phyloP scores from a whole-genome alignment of 2,888 invertebrate species.

The Cephus spinipes region DNA sequence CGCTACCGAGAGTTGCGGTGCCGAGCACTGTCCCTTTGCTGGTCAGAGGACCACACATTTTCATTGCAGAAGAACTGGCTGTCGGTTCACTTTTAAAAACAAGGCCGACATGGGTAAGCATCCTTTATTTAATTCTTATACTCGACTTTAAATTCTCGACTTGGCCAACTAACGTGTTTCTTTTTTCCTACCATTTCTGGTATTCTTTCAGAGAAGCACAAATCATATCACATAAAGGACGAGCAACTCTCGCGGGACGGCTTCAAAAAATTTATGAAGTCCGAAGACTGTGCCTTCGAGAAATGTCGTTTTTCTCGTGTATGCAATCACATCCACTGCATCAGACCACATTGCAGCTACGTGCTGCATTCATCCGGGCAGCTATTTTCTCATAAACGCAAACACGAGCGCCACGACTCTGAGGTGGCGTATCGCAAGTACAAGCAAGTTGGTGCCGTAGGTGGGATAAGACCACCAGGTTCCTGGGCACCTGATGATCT shows the following conservation, averaged over 20 bases:
- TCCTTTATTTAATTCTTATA: slow-evolving; percentile 16
- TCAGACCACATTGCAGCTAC: slow-evolving; percentile 93
- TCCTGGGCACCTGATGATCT: slow-evolving; percentile 59
- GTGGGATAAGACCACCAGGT: slow-evolving; percentile 63
- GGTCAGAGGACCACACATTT: slow-evolving; percentile 98
- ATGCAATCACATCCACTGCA: slow-evolving; percentile 99
- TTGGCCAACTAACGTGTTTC: slow-evolving; percentile 11
- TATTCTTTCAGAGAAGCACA: slow-evolving; percentile 89
- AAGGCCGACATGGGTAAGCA: slow-evolving; percentile 98
- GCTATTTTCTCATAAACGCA: slow-evolving; percentile 96
- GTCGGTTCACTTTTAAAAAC: slow-evolving; percentile 97
- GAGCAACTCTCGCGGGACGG: slow-evolving; percentile 95
- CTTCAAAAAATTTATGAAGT: slow-evolving; percentile 99
- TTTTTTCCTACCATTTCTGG: slow-evolving; percentile 11
- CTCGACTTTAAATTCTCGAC: not conserved
- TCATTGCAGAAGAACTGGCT: slow-evolving; percentile 91
- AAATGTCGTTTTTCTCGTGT: slow-evolving; percentile 94
- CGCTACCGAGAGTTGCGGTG: slow-evolving; percentile 95
- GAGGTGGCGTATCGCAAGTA: slow-evolving; percentile 88
- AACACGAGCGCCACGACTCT: slow-evolving; percentile 94
- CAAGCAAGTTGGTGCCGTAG: slow-evolving; percentile 70
- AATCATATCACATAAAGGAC: slow-evolving; percentile 97
- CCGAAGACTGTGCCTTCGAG: slow-evolving; percentile 91
- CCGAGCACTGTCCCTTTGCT: slow-evolving; percentile 90
- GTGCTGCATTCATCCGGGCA: slow-evolving; percentile 97